Percentiles rank a stretch among this genome's conserved stretches.
phyloP scores from a whole-genome alignment of 2,113 vertebrate species.

The Oceanites oceanicus region DNA sequence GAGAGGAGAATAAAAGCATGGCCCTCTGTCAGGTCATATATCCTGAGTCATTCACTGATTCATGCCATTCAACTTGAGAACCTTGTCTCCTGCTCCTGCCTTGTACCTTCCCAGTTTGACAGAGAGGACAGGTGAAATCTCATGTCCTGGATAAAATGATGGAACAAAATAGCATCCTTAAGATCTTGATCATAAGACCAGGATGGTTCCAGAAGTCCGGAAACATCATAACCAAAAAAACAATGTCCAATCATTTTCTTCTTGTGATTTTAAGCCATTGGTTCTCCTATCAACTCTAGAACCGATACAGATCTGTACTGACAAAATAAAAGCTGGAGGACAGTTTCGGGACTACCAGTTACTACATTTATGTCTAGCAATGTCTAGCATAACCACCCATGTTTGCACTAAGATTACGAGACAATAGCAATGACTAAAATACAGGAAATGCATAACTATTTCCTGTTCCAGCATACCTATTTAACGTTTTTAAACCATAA shows the following conservation, averaged over 20 bases:
- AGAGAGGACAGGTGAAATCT: neutral
- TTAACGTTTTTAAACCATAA: neutral
- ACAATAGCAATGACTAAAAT: neutral
- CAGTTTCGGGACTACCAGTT: neutral
- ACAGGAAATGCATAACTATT: neutral
- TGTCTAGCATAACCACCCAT: neutral
- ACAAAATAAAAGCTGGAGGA: neutral
- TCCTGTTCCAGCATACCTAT: neutral
- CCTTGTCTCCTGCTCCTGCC: neutral
- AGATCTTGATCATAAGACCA: neutral
- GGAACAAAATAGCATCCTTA: neutral
- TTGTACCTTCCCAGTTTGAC: neutral
- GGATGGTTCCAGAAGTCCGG: neutral
- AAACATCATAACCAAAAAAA: neutral
- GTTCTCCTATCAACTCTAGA: neutral
- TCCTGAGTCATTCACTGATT: neutral
- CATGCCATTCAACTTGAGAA: neutral
- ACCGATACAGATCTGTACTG: neutral
- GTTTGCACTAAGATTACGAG: neutral
- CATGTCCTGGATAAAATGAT: neutral
- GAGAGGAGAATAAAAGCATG: neutral
- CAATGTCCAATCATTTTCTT: neutral
- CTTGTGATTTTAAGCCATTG: neutral
- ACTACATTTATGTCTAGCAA: neutral
- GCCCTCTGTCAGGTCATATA: neutral